Base-by-base conservation (phyloP, 2,113 vertebrate species). In the Corythoichthys intestinalis region DNA sequence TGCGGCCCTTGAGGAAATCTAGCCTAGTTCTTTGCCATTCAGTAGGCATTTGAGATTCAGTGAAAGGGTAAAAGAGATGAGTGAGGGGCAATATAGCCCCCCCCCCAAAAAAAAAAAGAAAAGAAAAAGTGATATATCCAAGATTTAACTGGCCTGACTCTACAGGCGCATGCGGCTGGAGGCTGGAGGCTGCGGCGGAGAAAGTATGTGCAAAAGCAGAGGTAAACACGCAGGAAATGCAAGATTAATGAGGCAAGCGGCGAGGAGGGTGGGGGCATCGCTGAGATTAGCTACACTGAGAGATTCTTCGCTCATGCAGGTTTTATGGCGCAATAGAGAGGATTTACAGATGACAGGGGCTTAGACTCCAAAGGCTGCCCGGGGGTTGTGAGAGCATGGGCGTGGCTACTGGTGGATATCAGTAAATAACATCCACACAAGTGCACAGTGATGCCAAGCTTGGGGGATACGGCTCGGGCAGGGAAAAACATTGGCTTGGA, bases 1-100 rank as follows among this genome's bases (percentile, higher is more conserved):
- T 50, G 65, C 11, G 3, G 76, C 64, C 89, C 81, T 76, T 52
- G 2, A 87, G 86, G 89, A 90, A 90, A 90, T 88, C 87, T 89
- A 90, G 74, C 60, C 71, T 62, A 73, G 83, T 77, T 84, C 83
- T 74, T 77, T 17, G 56, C 73, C 59, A 58, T 74, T 78, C 74
- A 46, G 79, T 54, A 28, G 47, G 68, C 71, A 67, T 72, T 50
- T 35, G 68, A 80, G 71, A 83, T 34, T 14, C 11, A 47, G 62
- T 28, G 62, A 54, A n/a, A 20, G 56, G 11, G 70, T 38, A 53
- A 3, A 53, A 41, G 9, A 28, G 17, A 17, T 35, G 58, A 54
- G 67, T 53, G 35, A 52, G 39, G 53, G 68, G 20, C 20, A 28
- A 28, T 28, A 28, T 28, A 28, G 20, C 20, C 20, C 20, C 20